Evolutionary conservation across 2,113 vertebrate genomes (phyloP).

Genomic region (Cavia porcellus): DNA sequence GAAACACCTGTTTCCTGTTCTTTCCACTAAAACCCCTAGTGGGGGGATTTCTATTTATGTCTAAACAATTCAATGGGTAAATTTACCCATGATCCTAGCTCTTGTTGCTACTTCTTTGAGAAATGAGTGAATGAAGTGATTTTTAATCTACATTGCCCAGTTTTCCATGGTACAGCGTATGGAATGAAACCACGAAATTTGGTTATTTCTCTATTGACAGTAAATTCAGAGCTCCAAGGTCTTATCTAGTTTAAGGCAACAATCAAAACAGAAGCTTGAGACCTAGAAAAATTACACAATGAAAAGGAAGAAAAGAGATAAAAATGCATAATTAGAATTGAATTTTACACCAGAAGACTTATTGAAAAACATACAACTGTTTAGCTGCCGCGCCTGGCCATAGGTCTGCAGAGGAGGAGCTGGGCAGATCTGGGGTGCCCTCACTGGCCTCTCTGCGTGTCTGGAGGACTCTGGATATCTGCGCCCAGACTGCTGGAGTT

Average conservation of each 20-base stretch:
- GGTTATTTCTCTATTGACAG: background rate
- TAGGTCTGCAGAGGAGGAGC: too few species aligned
- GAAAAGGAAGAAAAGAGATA: slow-evolving; percentile 1
- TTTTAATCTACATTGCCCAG: background rate
- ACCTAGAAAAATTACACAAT: background rate
- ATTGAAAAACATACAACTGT: background rate
- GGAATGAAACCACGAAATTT: background rate
- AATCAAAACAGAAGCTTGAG: slow-evolving; percentile 32
- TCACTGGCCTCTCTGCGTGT: too few species aligned
- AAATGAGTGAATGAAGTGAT: slow-evolving; percentile 25
- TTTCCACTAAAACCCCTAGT: background rate
- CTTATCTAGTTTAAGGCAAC: background rate
- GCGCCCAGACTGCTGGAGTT: too few species aligned
- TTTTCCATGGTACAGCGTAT: background rate
- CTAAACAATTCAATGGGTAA: background rate
- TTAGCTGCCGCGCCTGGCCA: too few species aligned
- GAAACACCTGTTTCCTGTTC: background rate
- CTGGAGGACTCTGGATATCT: too few species aligned
- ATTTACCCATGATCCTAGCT: background rate
- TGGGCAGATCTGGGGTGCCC: too few species aligned
- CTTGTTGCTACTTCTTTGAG: background rate
- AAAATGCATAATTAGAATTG: slow-evolving; percentile 7
- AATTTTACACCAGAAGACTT: background rate
- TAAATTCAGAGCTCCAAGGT: background rate
- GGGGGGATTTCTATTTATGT: background rate